These are phyloP conservation scores for Lasiurus borealis DNA, from an alignment of 2,113 vertebrate species.

Conservation along the genomic window DNA sequence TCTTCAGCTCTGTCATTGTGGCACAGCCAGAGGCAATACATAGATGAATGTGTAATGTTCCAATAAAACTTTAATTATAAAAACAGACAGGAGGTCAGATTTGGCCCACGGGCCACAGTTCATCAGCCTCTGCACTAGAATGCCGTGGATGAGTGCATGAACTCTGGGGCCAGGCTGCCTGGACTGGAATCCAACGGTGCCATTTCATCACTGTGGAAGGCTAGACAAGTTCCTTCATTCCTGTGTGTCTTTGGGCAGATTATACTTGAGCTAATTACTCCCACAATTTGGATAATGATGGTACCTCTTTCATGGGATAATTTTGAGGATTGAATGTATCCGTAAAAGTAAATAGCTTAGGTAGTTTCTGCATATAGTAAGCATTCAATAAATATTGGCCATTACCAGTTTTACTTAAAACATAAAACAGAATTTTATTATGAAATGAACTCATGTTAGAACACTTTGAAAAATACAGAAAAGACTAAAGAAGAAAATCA, in stretches of 20 bases:
- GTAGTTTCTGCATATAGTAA: neutral
- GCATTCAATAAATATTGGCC: neutral
- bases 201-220: neutral
- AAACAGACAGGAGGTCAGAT: neutral
- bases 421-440: neutral
- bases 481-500: slow-evolving; percentile 22
- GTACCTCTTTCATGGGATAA: neutral
- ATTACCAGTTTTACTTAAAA: slow-evolving; percentile 4
- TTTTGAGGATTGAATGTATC: neutral
- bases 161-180: neutral
- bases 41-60: neutral
- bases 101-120: neutral
- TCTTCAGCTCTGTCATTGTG: neutral
- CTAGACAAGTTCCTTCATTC: neutral
- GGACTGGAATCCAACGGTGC: neutral
- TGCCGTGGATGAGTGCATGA: neutral
- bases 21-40: neutral
- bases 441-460: neutral
- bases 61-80: slow-evolving; percentile 27
- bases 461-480: slow-evolving; percentile 18
- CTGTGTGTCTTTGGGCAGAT: neutral
- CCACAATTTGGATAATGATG: neutral
- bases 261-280: neutral
- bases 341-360: neutral
- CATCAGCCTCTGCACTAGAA: neutral